Conservation (phyloP, 2,888 invertebrate species). For the Nomada fabriciana region DNA sequence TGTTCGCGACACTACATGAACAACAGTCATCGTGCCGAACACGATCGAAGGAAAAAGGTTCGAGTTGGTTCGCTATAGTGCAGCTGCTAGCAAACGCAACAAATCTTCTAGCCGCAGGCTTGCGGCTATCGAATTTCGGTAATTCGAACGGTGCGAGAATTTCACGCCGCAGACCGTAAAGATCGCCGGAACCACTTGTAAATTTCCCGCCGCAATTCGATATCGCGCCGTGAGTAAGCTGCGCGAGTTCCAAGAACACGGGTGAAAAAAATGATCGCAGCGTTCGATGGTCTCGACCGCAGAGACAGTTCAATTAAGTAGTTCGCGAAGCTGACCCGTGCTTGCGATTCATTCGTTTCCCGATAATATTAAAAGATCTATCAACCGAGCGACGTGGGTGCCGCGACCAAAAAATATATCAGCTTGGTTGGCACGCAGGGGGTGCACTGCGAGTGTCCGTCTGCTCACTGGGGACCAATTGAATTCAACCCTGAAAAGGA, state of each 20-base stretch:
- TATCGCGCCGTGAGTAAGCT: background rate
- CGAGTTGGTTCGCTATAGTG: background rate
- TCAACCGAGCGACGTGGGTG: constrained; percentile 53
- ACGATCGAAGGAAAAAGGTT: constrained; percentile 10
- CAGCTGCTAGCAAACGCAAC: constrained; percentile 43
- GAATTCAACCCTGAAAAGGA: constrained; percentile 70
- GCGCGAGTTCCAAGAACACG: background rate
- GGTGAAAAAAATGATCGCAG: background rate
- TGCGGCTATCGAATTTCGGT: constrained; percentile 58
- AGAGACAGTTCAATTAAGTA: constrained; percentile 44
- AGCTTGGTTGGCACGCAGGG: constrained; percentile 4
- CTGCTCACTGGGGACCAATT: constrained; percentile 65
- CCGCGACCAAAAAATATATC: constrained; percentile 40
- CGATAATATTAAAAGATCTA: constrained; percentile 65
- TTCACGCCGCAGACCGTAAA: constrained; percentile 42
- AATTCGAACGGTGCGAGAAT: constrained; percentile 46
- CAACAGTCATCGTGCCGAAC: background rate
- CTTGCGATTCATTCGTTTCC: constrained; percentile 68
- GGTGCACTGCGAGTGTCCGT: constrained; percentile 35
- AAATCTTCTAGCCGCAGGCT: constrained; percentile 44
- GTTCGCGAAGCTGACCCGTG: background rate
- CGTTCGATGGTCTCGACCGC: background rate
- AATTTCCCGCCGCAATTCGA: constrained; percentile 30
- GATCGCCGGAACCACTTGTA: constrained; percentile 37
- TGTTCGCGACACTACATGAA: background rate